Base-by-base conservation (phyloP, 2,797 vertebrate species). In the Eleutherodactylus coqui region DNA sequence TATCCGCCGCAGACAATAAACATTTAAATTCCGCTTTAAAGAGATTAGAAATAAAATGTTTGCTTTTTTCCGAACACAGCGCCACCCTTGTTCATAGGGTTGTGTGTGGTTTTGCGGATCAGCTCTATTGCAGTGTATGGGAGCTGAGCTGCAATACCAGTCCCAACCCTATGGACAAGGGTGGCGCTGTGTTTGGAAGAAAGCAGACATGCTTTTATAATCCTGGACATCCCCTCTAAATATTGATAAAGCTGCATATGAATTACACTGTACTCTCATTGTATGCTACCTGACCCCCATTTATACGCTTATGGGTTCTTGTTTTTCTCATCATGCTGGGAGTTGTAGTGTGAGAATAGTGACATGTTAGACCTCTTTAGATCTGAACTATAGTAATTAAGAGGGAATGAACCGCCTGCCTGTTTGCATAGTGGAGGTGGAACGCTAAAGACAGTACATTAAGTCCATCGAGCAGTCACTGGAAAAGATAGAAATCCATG, bases 371-470 rank as follows among this genome's bases (percentile, higher is more conserved):
- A n/a, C 67, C 67, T 43, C 16, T 41, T 76, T 19, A 51, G 24
- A 3, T 76, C 47, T 36, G 29, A 55, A 13, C 32, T 77, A 38
- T 55, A 53, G 62, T 81, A n/a, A 67, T 67, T 49, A 38, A 16
- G 38, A 69, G 34, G 34, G 32, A 47, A 36, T 17, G 27, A 27
- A 27, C 34, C 17, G 38, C 32, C 70, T 70, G 32, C 34, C 45
- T 32, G 10, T 21, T 24, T 69, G 62, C 5, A 60, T 45, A 16
- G 62, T 53, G 79, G 70, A 47, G 79, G 79, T 27, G 79, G 79
- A 36, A 70, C 10, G 67, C 49, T 0, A 51, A 19, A 70, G 6
- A 53, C 11, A 32, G 41, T 70, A 32, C 27, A 51, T 69, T 82
- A 53, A 70, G 45, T 53, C n/a, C 13, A 53, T 53, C 41, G 62